Base-by-base conservation (phyloP, 2,797 vertebrate genomes). In the Podarcis siculus region DNA sequence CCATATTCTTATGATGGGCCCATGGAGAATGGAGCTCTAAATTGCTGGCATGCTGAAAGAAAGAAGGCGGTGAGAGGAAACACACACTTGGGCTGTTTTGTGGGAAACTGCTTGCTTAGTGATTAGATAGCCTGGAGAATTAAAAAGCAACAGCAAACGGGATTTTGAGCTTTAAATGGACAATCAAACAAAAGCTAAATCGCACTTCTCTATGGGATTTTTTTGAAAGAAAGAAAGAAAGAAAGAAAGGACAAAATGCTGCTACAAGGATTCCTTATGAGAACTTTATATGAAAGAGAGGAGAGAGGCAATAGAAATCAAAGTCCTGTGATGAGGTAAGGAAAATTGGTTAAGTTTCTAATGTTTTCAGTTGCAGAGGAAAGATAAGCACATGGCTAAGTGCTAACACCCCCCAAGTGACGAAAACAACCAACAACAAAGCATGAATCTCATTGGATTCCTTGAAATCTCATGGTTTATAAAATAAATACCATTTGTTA, bases 131-230 rank as follows among this genome's bases (percentile, higher is more conserved):
- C 86, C 0, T 39, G 73, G 67, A 81, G 75, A 87, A 88, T 91
- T 77, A 82, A 25, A 10, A 69, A 55, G 8, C 85, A 82, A 71
- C 37, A 27, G 3, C 0, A 55, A 88, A 86, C 23, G 13, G 42
- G 64, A 49, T 64, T 79, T 39, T 75, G 78, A 58, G 32, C 72
- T 91, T 64, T 88, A 79, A 89, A 92, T 9, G 27, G 85, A 61
- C 37, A 88, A 45, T 66, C 86, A 61, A 77, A 0, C 45, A 72
- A 79, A 39, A 89, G 87, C 64, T 73, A 30, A 90, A 91, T 73
- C 79, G 61, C 5, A 1, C 39, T 75, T 67, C 75, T 75, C 19
- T 21, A 17, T 84, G 21, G 7, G 9, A 55, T 85, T 85, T 80
- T 55, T 64, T 39, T 23, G 25, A 35, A 23, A 49, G 32, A 32